Base-by-base conservation (phyloP, 2,888 invertebrate species). In the Clitarchus hookeri region DNA sequence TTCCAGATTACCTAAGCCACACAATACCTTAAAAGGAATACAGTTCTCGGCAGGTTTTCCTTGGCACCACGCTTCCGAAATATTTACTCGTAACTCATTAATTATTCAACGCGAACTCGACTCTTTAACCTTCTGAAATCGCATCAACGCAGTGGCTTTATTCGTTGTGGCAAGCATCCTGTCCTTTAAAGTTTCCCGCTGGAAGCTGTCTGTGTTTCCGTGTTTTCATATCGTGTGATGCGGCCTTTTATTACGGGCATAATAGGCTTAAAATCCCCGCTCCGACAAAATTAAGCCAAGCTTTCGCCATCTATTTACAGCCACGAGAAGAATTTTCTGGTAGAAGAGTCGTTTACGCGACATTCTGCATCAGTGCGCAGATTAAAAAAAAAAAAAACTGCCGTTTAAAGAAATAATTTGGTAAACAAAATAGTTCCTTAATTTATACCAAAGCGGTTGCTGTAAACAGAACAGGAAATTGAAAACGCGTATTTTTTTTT, bases 211-310 rank as follows among this genome's bases (percentile, higher is more conserved):
- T 65, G 65, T 65, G 65, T 65, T 65, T 65, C 8, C 65, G 23
- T 65, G 65, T 65, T 65, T 65, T 65, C 65, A 23, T n/a, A 65
- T 65, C 65, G 65, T 65, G 65, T n/a, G 65, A 65, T 65, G n/a
- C 65, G 65, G n/a, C 65, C 65, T 65, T 65, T 65, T 65, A 65
- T 65, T n/a, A 65, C 65, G 65, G 65, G n/a, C n/a, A 65, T 65
- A 65, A 65, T 65, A 65, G 65, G 65, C 65, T 65, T 65, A 65
- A n/a, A 65, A 65, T 65, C 65, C 19, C 0, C 65, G 65, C 65
- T 65, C 65, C 65, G 8, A 65, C 65, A 65, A 65, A 65, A 65
- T 65, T 65, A 65, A 65, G 65, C 65, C 65, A n/a, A 65, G 65
- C 65, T 65, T 65, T 65, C n/a, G n/a, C 65, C 65, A n/a, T 65